Conservation (phyloP, 2,113 vertebrate species). For the Seriola dumerili region DNA sequence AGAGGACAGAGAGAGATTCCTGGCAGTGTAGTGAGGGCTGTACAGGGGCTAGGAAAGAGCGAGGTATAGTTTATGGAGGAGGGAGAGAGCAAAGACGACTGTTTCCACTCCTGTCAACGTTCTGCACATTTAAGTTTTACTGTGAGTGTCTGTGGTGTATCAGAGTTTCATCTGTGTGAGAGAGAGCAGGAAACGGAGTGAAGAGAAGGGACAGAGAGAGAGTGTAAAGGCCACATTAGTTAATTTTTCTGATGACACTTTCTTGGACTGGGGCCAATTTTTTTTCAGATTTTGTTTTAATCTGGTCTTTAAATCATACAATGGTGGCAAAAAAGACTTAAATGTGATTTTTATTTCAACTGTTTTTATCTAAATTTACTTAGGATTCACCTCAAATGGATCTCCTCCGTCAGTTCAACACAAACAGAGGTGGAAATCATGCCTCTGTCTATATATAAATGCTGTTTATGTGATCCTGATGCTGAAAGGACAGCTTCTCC, state of each 20-base stretch:
- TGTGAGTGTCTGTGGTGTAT: slow-evolving; percentile 9
- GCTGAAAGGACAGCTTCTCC: not conserved
- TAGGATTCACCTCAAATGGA: slow-evolving; percentile 21
- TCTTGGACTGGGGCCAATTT: not conserved
- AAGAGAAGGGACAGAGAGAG: not conserved
- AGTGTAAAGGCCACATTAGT: slow-evolving; percentile 8
- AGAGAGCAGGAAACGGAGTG: not conserved
- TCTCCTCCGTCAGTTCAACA: not conserved
- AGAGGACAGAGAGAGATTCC: slow-evolving; percentile 63
- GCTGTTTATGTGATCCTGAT: slow-evolving; percentile 26
- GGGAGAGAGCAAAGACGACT: not conserved
- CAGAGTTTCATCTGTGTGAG: slow-evolving; percentile 10
- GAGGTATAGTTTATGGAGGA: slow-evolving; percentile 34
- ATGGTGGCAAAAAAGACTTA: not conserved
- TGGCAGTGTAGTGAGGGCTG: slow-evolving; percentile 27
- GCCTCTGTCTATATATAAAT: slow-evolving; percentile 22
- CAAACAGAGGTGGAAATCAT: slow-evolving; percentile 15
- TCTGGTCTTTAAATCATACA: not conserved
- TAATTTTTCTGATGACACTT: not conserved
- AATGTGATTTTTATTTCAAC: no score
- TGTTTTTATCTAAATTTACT: not conserved
- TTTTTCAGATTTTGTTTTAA: not conserved
- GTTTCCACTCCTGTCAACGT: slow-evolving; percentile 36
- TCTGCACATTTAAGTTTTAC: slow-evolving; percentile 45
- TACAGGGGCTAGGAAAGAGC: slow-evolving; percentile 25